Conservation (phyloP, 2,888 invertebrate genomes). For the Machimus atricapillus region DNA sequence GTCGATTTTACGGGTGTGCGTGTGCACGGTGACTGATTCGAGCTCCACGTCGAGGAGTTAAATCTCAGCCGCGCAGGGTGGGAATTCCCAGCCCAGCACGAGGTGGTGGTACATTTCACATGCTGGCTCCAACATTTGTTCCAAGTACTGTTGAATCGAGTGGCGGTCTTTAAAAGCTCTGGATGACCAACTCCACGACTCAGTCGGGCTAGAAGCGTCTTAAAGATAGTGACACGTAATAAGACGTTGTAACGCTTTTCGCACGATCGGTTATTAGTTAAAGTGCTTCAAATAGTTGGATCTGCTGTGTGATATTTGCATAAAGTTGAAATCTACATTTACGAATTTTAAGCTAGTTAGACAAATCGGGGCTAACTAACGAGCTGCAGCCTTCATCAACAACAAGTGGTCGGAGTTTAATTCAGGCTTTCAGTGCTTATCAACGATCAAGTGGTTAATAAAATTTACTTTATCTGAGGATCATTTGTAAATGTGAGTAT, state of each 20-base stretch:
- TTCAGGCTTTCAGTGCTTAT: not conserved
- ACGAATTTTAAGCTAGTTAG: not conserved
- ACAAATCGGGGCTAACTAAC: not conserved
- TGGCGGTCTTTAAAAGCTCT: slow-evolving; percentile 38
- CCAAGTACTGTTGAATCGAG: not conserved
- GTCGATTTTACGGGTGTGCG: not conserved
- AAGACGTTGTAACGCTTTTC: not conserved
- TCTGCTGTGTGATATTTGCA: not conserved
- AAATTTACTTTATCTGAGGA: not conserved
- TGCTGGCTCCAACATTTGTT: not conserved
- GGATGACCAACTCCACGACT: slow-evolving; percentile 24
- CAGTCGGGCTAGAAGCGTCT: slow-evolving; percentile 45
- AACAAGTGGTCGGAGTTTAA: not conserved
- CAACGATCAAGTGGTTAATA: not conserved
- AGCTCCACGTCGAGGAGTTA: not conserved
- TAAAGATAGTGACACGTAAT: not conserved
- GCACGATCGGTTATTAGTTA: not conserved
- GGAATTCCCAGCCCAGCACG: slow-evolving; percentile 12
- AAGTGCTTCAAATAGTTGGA: not conserved
- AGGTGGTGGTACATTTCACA: not conserved
- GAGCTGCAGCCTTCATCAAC: not conserved
- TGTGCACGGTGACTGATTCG: not conserved
- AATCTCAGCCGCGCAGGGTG: not conserved
- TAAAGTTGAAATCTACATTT: not conserved
- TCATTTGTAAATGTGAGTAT: not conserved